These are phyloP conservation scores for Grus americana DNA, from an alignment of 2,113 vertebrate genomes.

Conservation along the genomic window DNA sequence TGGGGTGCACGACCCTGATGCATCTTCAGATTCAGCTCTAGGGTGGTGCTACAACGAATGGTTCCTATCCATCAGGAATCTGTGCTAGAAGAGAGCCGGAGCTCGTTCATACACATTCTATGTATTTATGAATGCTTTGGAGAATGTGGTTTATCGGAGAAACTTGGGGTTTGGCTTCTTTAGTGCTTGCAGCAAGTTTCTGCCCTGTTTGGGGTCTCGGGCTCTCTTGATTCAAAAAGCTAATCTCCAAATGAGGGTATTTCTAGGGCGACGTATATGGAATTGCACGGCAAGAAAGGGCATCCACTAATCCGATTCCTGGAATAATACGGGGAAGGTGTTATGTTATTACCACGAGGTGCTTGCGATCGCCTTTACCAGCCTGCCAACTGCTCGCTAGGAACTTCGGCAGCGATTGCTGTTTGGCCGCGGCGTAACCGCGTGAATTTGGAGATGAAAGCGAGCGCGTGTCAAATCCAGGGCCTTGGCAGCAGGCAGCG, in stretches of 20 bases:
- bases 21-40: not conserved
- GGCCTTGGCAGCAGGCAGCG: not conserved
- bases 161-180: not conserved
- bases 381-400: not conserved
- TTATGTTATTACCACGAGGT: accelerated
- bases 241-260: not conserved
- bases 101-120: too few relatives aligned
- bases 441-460: not conserved
- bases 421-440: accelerated
- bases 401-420: not conserved
- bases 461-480: not conserved
- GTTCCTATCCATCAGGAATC: not conserved
- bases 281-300: too few relatives aligned
- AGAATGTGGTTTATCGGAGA: not conserved
- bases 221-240: not conserved
- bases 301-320: not conserved
- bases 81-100: not conserved
- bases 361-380: not conserved
- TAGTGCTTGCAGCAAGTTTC: not conserved
- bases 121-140: not conserved
- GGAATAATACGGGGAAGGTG: not conserved
- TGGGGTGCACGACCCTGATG: not conserved
- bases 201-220: not conserved
- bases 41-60: not conserved
- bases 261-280: accelerated